Evolutionary conservation across 1,140 invertebrate species (phyloP).

Genomic region (Laupala kohalensis): DNA sequence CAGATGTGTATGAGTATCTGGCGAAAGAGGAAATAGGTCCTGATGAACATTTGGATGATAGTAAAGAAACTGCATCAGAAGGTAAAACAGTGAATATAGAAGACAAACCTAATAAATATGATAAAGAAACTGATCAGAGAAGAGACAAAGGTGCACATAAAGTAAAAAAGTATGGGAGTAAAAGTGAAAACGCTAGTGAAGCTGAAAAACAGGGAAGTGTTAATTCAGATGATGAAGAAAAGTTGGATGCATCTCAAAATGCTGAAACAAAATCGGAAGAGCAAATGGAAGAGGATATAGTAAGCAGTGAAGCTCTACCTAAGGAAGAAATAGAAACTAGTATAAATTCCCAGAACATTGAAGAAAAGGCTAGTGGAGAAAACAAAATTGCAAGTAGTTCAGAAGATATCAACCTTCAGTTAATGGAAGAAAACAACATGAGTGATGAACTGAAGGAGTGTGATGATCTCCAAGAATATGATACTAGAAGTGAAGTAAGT

Average conservation of each 20-base stretch:
- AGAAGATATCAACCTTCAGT: slow-evolving; percentile 53
- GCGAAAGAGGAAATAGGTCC: background rate
- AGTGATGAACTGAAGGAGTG: slow-evolving; percentile 51
- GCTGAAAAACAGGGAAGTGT: background rate
- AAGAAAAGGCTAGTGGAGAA: slow-evolving; percentile 12
- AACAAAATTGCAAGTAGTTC: slow-evolving; percentile 32
- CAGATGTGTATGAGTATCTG: background rate
- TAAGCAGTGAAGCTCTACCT: background rate
- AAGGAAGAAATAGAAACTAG: background rate
- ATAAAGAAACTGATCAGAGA: background rate
- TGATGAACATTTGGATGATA: background rate
- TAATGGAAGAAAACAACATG: slow-evolving; percentile 45
- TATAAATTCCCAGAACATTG: background rate
- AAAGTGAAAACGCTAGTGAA: background rate
- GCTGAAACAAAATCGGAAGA: background rate
- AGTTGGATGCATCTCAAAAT: background rate
- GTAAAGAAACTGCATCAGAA: too few species aligned
- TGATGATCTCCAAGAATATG: slow-evolving; percentile 35
- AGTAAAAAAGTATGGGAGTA: background rate
- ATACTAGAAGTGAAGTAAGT: slow-evolving; percentile 62
- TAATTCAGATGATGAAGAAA: background rate
- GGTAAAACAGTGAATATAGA: too few species aligned
- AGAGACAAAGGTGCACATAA: background rate
- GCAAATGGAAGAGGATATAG: background rate
- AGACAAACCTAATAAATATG: background rate